phyloP scores from a whole-genome alignment of 1,140 invertebrate genomes.

The Nephila pilipes region DNA sequence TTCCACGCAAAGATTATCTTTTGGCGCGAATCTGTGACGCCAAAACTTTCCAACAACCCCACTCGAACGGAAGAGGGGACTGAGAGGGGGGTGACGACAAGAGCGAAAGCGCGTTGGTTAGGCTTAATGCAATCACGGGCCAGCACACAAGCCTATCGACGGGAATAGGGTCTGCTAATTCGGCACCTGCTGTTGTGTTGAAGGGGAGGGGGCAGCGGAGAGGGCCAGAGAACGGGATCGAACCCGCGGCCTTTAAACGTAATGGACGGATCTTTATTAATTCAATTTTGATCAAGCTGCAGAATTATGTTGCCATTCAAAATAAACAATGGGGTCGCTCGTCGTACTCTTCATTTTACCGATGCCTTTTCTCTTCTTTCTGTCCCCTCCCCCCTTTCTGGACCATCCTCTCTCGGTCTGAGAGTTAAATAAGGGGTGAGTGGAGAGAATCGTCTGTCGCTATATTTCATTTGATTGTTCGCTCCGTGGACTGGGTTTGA shows the following conservation, averaged over 20 bases:
- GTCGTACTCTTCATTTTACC: slow-evolving; percentile 63
- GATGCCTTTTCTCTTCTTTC: background rate
- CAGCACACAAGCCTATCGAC: slow-evolving; percentile 76
- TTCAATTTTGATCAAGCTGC: slow-evolving; percentile 78
- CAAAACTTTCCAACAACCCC: slow-evolving; percentile 47
- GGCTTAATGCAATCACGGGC: slow-evolving; percentile 77
- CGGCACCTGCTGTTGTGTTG: slow-evolving; percentile 65
- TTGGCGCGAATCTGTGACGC: background rate
- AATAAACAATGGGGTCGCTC: slow-evolving; percentile 77
- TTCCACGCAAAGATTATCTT: no score
- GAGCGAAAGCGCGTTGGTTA: slow-evolving; percentile 76
- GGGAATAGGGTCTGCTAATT: slow-evolving; percentile 63
- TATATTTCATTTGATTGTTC: slow-evolving; percentile 43
- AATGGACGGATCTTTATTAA: slow-evolving; percentile 78
- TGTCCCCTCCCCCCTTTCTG: background rate
- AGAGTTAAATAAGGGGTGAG: slow-evolving; percentile 37
- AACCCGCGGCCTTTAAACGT: slow-evolving; percentile 75
- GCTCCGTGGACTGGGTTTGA: background rate
- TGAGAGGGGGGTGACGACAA: background rate
- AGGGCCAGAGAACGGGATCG: slow-evolving; percentile 15
- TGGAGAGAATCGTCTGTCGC: slow-evolving; percentile 23
- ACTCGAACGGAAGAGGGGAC: background rate
- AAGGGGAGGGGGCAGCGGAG: background rate
- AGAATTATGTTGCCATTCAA: slow-evolving; percentile 78
- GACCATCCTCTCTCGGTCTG: background rate